Evolutionary conservation across 2,888 invertebrate genomes (phyloP).

Genomic region (Pelosia muscerda): DNA sequence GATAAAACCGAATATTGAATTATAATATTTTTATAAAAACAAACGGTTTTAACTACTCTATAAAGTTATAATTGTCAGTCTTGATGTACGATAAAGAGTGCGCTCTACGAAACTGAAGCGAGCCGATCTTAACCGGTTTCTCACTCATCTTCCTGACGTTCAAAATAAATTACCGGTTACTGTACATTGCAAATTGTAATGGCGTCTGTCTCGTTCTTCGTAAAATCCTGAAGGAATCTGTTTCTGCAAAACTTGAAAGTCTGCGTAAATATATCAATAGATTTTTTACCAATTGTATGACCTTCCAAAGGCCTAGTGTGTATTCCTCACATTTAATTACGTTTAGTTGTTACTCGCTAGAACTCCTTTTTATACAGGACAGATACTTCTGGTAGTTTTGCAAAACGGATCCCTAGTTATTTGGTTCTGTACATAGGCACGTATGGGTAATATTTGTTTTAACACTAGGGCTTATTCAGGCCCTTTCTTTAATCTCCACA

Average conservation of each 20-base stretch:
- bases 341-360: conserved; percentile 34
- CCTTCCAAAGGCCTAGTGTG: conserved; percentile 46
- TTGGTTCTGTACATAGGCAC: conserved; percentile 49
- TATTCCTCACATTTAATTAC: conserved; percentile 26
- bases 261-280: conserved; percentile 51
- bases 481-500: conserved; percentile 67
- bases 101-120: not conserved
- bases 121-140: not conserved
- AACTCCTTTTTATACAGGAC: conserved; percentile 27
- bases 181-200: not conserved
- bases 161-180: not conserved
- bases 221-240: conserved; percentile 44
- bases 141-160: not conserved
- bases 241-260: conserved; percentile 53
- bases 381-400: conserved; percentile 41
- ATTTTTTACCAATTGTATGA: conserved; percentile 42
- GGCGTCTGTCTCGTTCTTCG: conserved; percentile 37
- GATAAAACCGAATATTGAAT: not conserved
- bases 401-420: conserved; percentile 40
- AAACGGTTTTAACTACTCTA: not conserved
- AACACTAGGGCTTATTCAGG: conserved; percentile 56
- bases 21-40: too few species aligned
- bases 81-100: not conserved
- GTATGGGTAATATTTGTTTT: conserved; percentile 49
- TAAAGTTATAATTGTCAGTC: not conserved